A percentile compares a stretch with the other conserved stretches of the same genome.
Conservation (phyloP, 2,113 vertebrate species). For the Hippopotamus amphibius region DNA sequence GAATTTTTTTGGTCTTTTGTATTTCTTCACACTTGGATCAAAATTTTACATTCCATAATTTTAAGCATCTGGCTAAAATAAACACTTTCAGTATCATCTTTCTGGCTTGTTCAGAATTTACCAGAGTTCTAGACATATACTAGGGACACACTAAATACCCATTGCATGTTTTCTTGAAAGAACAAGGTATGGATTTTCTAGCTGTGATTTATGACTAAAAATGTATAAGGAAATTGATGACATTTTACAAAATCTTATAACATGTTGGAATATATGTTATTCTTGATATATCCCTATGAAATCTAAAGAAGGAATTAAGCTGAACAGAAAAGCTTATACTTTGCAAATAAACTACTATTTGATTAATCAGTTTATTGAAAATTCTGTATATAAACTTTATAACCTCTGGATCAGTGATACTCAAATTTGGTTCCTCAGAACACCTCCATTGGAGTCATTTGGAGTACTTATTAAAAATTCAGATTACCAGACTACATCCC, state of each 20-base stretch:
- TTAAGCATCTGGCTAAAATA: not conserved
- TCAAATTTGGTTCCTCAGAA: not conserved
- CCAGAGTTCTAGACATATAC: not conserved
- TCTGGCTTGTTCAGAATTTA: not conserved
- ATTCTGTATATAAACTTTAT: not conserved
- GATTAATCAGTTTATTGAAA: not conserved
- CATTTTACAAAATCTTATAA: not conserved
- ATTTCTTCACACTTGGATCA: not conserved
- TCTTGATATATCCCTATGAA: not conserved
- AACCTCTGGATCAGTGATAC: not conserved
- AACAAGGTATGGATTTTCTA: not conserved
- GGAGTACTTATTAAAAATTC: not conserved
- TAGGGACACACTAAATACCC: not conserved
- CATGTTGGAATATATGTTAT: not conserved
- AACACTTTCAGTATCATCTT: not conserved
- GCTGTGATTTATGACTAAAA: not conserved
- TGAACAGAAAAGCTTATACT: constrained; percentile 5
- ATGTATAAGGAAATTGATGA: not conserved
- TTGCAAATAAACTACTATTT: not conserved
- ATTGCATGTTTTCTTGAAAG: not conserved
- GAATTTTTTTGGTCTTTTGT: not conserved
- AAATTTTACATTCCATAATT: not conserved
- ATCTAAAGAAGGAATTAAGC: not conserved
- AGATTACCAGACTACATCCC: not conserved
- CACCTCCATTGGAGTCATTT: not conserved